phyloP scores from a whole-genome alignment of 2,888 invertebrate species.

The Protodeltote pygarga region DNA sequence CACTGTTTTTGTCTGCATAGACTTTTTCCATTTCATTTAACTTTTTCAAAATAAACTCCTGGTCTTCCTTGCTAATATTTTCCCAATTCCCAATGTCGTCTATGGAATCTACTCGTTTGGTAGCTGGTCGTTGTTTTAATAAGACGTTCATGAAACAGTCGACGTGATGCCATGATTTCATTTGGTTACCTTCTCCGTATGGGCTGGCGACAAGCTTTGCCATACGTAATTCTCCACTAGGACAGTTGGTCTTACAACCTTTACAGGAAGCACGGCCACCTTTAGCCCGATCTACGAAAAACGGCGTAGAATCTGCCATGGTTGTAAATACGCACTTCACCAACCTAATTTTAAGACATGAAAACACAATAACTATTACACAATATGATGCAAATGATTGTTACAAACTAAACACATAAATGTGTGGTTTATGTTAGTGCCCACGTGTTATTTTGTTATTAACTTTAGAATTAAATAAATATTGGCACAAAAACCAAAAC shows the following conservation, averaged over 20 bases:
- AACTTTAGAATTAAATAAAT: conserved; percentile 3
- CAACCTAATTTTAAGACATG: conserved; percentile 9
- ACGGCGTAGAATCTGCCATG: conserved; percentile 73
- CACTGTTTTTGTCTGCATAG: conserved; percentile 82
- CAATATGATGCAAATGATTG: not conserved
- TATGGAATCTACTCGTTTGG: conserved; percentile 92
- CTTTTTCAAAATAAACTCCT: conserved; percentile 88
- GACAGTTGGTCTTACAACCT: conserved; percentile 93
- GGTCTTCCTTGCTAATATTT: conserved; percentile 89
- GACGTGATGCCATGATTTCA: conserved; percentile 95
- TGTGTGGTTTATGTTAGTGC: not conserved
- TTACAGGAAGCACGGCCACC: conserved; percentile 94
- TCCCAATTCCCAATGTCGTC: conserved; percentile 94
- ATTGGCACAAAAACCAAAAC: conserved; percentile 12
- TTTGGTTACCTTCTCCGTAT: conserved; percentile 90
- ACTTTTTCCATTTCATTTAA: conserved; percentile 88
- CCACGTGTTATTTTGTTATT: conserved; percentile 1
- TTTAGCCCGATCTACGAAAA: conserved; percentile 93
- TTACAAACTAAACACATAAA: not conserved
- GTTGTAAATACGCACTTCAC: conserved; percentile 6
- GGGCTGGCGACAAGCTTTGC: conserved; percentile 93
- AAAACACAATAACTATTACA: not conserved
- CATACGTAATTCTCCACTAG: conserved; percentile 90
- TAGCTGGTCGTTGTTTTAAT: conserved; percentile 92
- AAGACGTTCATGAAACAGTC: conserved; percentile 93